phyloP scores from a whole-genome alignment of 2,888 invertebrate species.

The Cecidostiba fungosa region DNA sequence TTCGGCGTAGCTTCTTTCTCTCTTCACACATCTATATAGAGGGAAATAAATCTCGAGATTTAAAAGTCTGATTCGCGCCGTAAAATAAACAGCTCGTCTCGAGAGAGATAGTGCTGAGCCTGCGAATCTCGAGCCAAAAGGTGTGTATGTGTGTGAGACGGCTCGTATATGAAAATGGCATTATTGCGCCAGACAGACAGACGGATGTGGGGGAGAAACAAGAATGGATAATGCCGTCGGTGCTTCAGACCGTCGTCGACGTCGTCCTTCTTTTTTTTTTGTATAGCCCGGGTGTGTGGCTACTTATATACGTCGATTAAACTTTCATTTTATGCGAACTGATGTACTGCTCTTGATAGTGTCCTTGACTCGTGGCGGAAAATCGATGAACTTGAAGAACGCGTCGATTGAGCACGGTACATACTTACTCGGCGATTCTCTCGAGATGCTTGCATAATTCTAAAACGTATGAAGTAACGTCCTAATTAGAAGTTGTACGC shows the following conservation, averaged over 20 bases:
- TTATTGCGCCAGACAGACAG: constrained; percentile 7
- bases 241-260: not conserved
- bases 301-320: not conserved
- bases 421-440: too few species aligned
- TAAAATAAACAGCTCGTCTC: constrained; percentile 48
- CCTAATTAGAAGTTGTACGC: not conserved
- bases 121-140: constrained; percentile 36
- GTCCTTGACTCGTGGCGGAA: not conserved
- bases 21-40: not conserved
- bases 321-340: too few species aligned
- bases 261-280: not conserved
- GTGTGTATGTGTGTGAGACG: not conserved
- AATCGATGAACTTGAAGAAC: not conserved
- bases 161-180: constrained; percentile 14
- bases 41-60: constrained; percentile 29
- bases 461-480: not conserved
- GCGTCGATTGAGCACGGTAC: not conserved
- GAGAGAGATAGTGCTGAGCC: not conserved
- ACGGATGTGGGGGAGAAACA: not conserved
- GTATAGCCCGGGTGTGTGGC: not conserved
- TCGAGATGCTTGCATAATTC: not conserved
- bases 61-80: constrained; percentile 48
- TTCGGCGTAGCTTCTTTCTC: constrained; percentile 28
- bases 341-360: not conserved
- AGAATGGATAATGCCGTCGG: not conserved